phyloP scores from a whole-genome alignment of 2,888 invertebrate species.

The Branchipolynoe longqiensis region DNA sequence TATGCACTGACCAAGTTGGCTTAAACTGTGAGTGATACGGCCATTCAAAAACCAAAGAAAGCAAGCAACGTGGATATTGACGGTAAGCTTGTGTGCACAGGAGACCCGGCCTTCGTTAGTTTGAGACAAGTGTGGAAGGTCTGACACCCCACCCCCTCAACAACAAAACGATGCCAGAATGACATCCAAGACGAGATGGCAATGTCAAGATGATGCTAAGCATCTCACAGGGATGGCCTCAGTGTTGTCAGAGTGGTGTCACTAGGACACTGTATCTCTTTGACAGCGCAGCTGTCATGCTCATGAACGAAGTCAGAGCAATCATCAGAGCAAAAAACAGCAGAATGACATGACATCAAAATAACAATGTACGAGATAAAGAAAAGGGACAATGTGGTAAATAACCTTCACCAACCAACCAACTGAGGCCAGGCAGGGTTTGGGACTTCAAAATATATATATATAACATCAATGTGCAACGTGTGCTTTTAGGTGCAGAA shows the following conservation, averaged over 20 bases:
- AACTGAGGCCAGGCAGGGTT: slow-evolving; percentile 28
- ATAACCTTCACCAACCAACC: slow-evolving; percentile 33
- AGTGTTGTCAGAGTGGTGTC: slow-evolving; percentile 11
- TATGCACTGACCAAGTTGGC: slow-evolving; percentile 42
- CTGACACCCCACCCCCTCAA: slow-evolving; percentile 19
- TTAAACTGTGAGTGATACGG: slow-evolving; percentile 33
- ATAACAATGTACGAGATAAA: slow-evolving; percentile 43
- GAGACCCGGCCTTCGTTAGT: slow-evolving; percentile 15
- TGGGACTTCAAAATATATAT: slow-evolving; percentile 22
- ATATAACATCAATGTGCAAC: too few relatives aligned
- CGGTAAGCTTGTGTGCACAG: slow-evolving; percentile 12
- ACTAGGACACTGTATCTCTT: background rate
- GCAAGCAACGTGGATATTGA: slow-evolving; percentile 19
- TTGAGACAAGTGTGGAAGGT: slow-evolving; percentile 29
- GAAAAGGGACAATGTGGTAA: slow-evolving; percentile 1
- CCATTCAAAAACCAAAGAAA: slow-evolving; percentile 42
- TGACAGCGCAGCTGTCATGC: slow-evolving; percentile 45
- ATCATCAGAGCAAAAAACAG: slow-evolving; percentile 8
- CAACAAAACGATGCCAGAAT: slow-evolving; percentile 36
- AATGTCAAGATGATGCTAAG: background rate
- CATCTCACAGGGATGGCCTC: slow-evolving; percentile 23
- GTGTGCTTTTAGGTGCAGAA: background rate
- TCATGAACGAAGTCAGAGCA: slow-evolving; percentile 15
- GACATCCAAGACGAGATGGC: slow-evolving; percentile 23
- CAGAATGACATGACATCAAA: slow-evolving; percentile 48